These are phyloP conservation scores for Crocodylus rhombifer DNA, from an alignment of 2,797 vertebrate genomes.

Conservation along the genomic window DNA sequence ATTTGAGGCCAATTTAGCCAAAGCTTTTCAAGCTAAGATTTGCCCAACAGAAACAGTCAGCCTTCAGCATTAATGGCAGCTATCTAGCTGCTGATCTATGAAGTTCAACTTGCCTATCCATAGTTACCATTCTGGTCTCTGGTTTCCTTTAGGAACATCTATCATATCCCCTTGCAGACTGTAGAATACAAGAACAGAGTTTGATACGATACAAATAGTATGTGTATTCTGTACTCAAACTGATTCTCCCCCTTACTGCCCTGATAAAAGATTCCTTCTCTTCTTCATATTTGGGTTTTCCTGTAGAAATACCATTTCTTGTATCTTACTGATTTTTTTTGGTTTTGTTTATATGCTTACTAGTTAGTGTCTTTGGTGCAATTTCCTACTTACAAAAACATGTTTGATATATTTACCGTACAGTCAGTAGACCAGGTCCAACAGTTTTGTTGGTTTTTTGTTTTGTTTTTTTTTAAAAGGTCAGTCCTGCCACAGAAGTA, in stretches of 20 bases:
- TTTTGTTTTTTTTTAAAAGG: slow-evolving; percentile 5
- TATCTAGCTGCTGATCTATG: not conserved
- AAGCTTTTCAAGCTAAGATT: not conserved
- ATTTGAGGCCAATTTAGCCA: not conserved
- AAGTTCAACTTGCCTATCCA: not conserved
- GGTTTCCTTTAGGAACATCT: not conserved
- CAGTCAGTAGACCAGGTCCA: not conserved
- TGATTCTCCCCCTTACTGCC: not conserved
- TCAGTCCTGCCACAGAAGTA: slow-evolving; percentile 19
- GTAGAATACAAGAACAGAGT: not conserved
- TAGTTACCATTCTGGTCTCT: not conserved
- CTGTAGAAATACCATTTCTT: not conserved
- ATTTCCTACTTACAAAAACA: not conserved
- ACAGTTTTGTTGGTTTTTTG: not conserved
- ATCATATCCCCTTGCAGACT: not conserved
- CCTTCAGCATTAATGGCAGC: not conserved
- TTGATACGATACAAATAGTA: slow-evolving; percentile 3
- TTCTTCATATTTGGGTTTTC: not conserved
- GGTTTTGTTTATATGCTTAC: not conserved
- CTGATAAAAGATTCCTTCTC: not conserved
- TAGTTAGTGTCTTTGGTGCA: not conserved
- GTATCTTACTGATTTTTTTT: not conserved
- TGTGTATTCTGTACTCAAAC: not conserved
- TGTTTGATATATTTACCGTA: slow-evolving; percentile 23
- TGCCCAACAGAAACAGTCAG: not conserved